These are phyloP conservation scores for Erythrolamprus reginae DNA, from an alignment of 2,113 vertebrate species.

Conservation along the genomic window DNA sequence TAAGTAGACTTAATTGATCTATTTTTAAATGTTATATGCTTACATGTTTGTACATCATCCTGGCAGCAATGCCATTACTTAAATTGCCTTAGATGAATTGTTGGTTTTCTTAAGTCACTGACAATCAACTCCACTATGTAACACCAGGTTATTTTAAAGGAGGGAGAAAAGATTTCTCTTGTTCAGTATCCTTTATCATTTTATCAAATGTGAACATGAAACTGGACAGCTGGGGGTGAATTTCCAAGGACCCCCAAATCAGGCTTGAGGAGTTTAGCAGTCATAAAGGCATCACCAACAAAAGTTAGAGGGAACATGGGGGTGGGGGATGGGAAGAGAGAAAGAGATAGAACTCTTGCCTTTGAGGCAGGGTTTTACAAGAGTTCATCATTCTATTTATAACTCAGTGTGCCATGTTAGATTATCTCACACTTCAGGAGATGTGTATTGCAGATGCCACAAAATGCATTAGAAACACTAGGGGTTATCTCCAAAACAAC, in stretches of 20 bases:
- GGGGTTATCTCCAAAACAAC: constrained; percentile 44
- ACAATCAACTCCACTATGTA: too few species aligned
- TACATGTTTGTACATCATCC: not conserved
- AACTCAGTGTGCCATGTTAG: constrained; percentile 50
- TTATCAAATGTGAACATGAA: too few species aligned
- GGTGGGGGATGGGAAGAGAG: not conserved
- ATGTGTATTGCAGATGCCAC: constrained; percentile 50
- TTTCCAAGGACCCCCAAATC: rapidly evolving
- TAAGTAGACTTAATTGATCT: not conserved
- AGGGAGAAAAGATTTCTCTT: not conserved
- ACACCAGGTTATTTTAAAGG: not conserved
- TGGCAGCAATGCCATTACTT: not conserved
- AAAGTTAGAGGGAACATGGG: not conserved
- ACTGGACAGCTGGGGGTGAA: not conserved
- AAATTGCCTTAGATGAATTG: not conserved
- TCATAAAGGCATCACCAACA: constrained; percentile 36
- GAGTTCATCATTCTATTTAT: constrained; percentile 65
- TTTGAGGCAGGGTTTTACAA: constrained; percentile 58
- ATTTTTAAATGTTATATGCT: not conserved
- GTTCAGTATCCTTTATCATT: not conserved
- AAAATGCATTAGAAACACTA: constrained; percentile 45
- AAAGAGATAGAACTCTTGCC: constrained; percentile 36
- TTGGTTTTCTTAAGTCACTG: not conserved
- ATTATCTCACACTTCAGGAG: constrained; percentile 48
- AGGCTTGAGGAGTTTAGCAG: not conserved